These are phyloP conservation scores for Chloromyia formosa DNA, from an alignment of 2,888 invertebrate genomes.

Conservation along the genomic window DNA sequence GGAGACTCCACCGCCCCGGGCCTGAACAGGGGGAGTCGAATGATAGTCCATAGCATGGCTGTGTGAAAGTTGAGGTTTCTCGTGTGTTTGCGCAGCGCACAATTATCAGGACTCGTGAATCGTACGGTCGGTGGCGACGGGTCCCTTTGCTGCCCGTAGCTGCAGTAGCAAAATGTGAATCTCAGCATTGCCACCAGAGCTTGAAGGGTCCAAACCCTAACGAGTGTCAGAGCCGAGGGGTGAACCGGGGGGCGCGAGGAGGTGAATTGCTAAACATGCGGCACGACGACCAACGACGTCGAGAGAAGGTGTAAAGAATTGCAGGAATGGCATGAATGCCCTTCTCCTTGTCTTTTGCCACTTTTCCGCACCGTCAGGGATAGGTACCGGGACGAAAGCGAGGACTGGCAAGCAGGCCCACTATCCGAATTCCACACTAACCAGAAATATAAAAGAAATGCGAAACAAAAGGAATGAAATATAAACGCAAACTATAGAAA, in stretches of 20 bases:
- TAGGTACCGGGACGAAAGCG: background rate
- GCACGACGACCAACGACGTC: background rate
- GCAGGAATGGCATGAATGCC: constrained; percentile 1
- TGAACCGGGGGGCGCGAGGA: background rate
- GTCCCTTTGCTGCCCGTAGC: background rate
- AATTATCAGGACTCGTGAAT: constrained; percentile 19
- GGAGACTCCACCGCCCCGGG: no score
- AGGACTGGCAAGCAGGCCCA: background rate
- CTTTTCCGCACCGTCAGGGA: background rate
- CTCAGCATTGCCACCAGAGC: background rate
- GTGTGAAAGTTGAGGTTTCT: constrained; percentile 23
- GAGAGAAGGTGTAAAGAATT: constrained; percentile 8
- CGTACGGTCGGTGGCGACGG: background rate
- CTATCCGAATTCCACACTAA: background rate
- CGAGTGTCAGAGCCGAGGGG: no score
- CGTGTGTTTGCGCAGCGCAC: constrained; percentile 30
- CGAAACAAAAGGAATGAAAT: background rate
- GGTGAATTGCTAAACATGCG: background rate
- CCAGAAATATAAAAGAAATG: background rate
- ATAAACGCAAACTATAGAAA: background rate
- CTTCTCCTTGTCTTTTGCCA: constrained; percentile 21
- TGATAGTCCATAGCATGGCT: background rate
- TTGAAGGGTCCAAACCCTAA: background rate
- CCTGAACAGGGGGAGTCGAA: no score
- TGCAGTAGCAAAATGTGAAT: constrained; percentile 14